Evolutionary conservation across 2,888 invertebrate genomes (phyloP).

Genomic region (Catocala fraxini): DNA sequence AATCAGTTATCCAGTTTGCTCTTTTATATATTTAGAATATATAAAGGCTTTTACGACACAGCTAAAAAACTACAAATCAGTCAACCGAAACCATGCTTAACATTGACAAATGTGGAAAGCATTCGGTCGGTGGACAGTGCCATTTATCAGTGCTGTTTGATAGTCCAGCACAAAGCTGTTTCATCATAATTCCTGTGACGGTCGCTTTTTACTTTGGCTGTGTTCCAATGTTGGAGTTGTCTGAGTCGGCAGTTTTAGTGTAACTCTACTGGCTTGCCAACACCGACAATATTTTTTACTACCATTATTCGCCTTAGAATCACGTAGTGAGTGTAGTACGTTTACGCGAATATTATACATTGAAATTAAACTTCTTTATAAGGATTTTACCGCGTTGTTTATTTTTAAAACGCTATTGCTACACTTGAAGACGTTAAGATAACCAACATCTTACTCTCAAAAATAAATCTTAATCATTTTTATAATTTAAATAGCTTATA

Average conservation of each 20-base stretch:
- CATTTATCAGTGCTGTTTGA: constrained; percentile 42
- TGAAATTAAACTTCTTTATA: no score
- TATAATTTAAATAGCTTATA: no score
- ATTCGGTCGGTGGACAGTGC: constrained; percentile 16
- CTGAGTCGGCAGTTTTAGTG: constrained; percentile 45
- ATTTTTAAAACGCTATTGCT: no score
- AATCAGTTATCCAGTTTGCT: no score
- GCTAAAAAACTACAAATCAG: not conserved
- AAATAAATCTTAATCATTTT: no score
- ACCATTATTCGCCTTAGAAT: no score
- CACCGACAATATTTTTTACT: constrained; percentile 1
- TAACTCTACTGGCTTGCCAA: constrained; percentile 32
- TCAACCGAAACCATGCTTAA: not conserved
- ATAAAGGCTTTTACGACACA: not conserved
- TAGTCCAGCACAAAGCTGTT: constrained; percentile 44
- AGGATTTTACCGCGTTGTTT: no score
- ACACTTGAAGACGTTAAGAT: no score
- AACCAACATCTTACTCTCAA: no score
- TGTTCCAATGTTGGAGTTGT: constrained; percentile 45
- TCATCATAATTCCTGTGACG: constrained; percentile 49
- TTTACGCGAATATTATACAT: no score
- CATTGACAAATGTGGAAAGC: constrained; percentile 26
- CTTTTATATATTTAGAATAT: no score
- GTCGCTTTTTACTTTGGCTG: constrained; percentile 50
- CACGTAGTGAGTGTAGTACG: no score